These are phyloP conservation scores for Scaptomyza tumidula DNA, from an alignment of 2,888 invertebrate genomes.

Conservation along the genomic window DNA sequence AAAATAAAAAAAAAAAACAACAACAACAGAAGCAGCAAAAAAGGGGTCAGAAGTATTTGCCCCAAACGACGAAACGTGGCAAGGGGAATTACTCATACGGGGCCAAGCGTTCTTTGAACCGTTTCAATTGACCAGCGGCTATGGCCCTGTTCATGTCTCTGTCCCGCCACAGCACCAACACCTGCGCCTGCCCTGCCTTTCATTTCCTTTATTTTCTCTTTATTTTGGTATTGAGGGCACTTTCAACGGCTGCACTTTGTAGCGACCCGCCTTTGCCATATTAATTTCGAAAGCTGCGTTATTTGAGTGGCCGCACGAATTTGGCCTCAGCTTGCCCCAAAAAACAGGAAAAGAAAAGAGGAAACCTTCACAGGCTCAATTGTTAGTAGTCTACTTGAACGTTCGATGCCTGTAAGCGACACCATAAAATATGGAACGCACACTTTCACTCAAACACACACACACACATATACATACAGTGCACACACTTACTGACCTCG, in stretches of 20 bases:
- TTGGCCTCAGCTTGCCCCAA: conserved; percentile 32
- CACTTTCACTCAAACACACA: conserved; percentile 22
- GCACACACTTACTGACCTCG: conserved; percentile 63
- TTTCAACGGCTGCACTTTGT: conserved; percentile 55
- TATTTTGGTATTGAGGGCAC: conserved; percentile 32
- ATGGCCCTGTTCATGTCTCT: not conserved
- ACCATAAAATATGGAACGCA: conserved; percentile 75
- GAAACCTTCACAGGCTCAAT: conserved; percentile 20
- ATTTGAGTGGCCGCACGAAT: conserved; percentile 58
- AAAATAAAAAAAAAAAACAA: not conserved
- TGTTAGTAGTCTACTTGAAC: conserved; percentile 47
- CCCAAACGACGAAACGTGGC: conserved; percentile 48
- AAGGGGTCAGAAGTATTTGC: conserved; percentile 10
- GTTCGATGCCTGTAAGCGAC: conserved; percentile 72
- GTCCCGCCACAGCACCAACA: conserved; percentile 6
- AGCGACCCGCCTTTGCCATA: conserved; percentile 43
- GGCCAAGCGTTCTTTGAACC: conserved; percentile 70
- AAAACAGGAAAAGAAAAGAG: not conserved
- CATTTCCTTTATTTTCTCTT: conserved; percentile 16
- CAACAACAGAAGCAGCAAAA: not conserved
- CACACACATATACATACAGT: conserved; percentile 36
- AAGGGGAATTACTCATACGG: conserved; percentile 44
- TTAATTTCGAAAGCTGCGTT: conserved; percentile 65
- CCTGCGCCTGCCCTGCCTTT: conserved; percentile 5
- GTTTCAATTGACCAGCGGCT: conserved; percentile 72